Conservation (phyloP, 92 coral and sea anemone genomes). For the Actinostola sp. region DNA sequence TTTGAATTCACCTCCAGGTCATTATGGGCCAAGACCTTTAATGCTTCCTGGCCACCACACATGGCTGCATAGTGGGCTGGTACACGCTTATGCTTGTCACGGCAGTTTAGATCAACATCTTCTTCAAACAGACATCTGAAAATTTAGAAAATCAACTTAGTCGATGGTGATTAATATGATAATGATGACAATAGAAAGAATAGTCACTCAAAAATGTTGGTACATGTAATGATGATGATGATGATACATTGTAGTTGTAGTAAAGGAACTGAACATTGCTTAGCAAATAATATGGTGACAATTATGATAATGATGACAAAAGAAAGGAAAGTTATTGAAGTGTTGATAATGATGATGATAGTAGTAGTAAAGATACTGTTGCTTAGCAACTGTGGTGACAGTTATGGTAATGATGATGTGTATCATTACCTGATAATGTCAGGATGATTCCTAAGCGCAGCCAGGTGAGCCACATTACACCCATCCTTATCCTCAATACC, state of each 20-base stretch:
- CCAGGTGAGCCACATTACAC: conserved; percentile 88
- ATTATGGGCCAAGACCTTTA: conserved; percentile 85
- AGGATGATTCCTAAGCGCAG: conserved; percentile 83
- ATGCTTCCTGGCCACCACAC: conserved; percentile 69
- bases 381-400: not conserved
- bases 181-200: not conserved
- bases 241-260: too few species aligned
- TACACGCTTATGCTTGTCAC: conserved; percentile 80
- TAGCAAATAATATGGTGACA: too few species aligned
- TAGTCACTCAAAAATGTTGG: not conserved
- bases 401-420: not conserved
- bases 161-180: not conserved
- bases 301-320: too few species aligned
- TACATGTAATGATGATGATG: too few species aligned
- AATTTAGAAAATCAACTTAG: not conserved
- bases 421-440: conserved; percentile 62
- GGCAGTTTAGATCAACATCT: conserved; percentile 61
- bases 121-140: conserved; percentile 79
- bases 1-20: conserved; percentile 83
- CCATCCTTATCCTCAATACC: conserved; percentile 79
- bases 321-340: too few species aligned
- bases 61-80: conserved; percentile 89
- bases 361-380: too few species aligned
- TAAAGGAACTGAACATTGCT: too few species aligned
- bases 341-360: too few species aligned